Base-by-base conservation (phyloP, 2,113 vertebrate genomes). In the Brienomyrus brachyistius region DNA sequence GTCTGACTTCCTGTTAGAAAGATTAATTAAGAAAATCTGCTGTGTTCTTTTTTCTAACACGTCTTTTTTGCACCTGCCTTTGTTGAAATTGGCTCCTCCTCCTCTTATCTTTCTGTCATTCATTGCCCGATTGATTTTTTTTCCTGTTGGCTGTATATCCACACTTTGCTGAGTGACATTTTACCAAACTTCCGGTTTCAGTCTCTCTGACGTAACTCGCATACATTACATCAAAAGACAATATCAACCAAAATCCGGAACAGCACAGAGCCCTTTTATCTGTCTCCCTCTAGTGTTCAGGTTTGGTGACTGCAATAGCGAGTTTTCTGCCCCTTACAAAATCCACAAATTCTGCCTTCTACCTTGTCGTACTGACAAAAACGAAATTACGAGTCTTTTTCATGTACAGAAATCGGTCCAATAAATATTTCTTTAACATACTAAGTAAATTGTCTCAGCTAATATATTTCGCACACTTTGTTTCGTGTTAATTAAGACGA, bases 271-370 rank as follows among this genome's bases (percentile, higher is more conserved):
- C 17, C 40, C 82, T 45, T 87, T 10, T 88, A 17, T n/a, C 11
- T 89, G 80, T 85, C 52, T 84, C 89, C 89, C 83, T 89, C 89
- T 89, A 89, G 77, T 85, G 89, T 6, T 4, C 52, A 84, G 43
- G 43, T 23, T 48, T 4, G 40, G 43, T 62, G 51, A 62, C 7
- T 59, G 80, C 70, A 80, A 31, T 21, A 51, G 31, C 17, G 6
- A 52, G n/a, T 35, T 13, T 51, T 51, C 56, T 35, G n/a, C 23
- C 15, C 31, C 47, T 35, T 45, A 89, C 6, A 9, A 47, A 9
- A 19, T 21, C 35, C 27, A 13, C 47, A 50, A 51, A 31, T 52
- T 54, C 50, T 31, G 40, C 1, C 2, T 47, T 48, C 50, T 31
- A 54, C 1, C 2, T 47, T 48, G 21, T 88, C 31, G 45, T 2